Conservation (phyloP, 2,113 vertebrate genomes). For the Carollia perspicillata region DNA sequence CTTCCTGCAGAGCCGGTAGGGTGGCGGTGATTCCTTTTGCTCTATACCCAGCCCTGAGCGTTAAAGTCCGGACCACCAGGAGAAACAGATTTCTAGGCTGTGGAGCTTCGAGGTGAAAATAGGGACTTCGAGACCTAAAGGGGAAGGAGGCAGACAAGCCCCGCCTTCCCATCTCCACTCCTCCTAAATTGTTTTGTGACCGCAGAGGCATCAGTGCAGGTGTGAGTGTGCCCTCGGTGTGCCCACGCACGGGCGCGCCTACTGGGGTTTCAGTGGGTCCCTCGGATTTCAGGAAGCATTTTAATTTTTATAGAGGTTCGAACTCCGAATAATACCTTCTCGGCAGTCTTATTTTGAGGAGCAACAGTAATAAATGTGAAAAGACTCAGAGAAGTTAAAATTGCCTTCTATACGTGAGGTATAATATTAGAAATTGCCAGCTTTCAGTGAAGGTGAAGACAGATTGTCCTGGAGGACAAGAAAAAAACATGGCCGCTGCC, state of each 20-base stretch:
- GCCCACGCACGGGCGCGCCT: neutral
- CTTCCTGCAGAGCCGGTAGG: neutral
- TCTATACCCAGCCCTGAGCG: neutral
- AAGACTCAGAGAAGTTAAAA: constrained; percentile 64
- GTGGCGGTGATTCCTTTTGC: neutral
- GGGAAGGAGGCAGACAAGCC: neutral
- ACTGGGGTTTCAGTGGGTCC: constrained; percentile 13
- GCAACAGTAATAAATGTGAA: constrained; percentile 41
- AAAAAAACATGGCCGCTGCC: neutral
- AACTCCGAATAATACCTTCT: constrained; percentile 39
- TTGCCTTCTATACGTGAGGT: constrained; percentile 56
- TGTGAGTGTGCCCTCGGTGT: accelerated
- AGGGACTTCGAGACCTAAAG: neutral
- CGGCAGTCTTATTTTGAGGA: constrained; percentile 62
- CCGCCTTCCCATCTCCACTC: too few relatives aligned
- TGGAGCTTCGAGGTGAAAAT: neutral
- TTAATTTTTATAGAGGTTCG: constrained; percentile 33
- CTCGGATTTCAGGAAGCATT: constrained; percentile 32
- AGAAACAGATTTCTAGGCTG: neutral
- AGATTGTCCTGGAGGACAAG: constrained; percentile 25
- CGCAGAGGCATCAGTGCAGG: accelerated
- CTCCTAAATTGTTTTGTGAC: neutral
- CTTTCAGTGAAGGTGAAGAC: constrained; percentile 28
- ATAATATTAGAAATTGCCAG: constrained; percentile 58
- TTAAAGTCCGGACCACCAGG: neutral